Percentiles rank a stretch among this genome's conserved stretches.
phyloP scores from a whole-genome alignment of 2,888 invertebrate species.

The Drosophila paramelanica region DNA sequence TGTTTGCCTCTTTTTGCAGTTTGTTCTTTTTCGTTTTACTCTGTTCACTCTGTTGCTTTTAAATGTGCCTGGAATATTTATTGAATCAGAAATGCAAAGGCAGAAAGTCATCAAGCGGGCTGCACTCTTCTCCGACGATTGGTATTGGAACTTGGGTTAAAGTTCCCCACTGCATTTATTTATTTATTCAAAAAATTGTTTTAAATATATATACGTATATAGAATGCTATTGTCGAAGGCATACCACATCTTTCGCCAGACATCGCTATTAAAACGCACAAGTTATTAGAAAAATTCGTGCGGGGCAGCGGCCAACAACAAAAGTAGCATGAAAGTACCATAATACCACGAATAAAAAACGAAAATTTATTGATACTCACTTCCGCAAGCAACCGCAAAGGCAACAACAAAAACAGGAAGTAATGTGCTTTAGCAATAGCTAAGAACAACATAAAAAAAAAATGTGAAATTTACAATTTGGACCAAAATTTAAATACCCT shows the following conservation, averaged over 20 bases:
- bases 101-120: conserved; percentile 10
- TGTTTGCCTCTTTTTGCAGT: not conserved
- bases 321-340: conserved; percentile 19
- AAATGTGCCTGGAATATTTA: conserved; percentile 49
- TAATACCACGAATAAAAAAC: conserved; percentile 65
- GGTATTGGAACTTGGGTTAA: conserved; percentile 27
- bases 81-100: conserved; percentile 3
- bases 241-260: conserved; percentile 38
- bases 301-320: conserved; percentile 15
- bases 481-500: conserved; percentile 31
- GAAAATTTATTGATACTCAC: conserved; percentile 73
- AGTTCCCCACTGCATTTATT: conserved; percentile 7
- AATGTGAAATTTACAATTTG: not conserved
- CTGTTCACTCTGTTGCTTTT: conserved; percentile 5
- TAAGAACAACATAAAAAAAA: conserved; percentile 38
- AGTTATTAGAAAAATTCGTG: conserved; percentile 62
- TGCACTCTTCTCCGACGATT: conserved; percentile 15
- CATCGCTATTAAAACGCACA: conserved; percentile 48
- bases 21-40: not conserved
- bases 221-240: conserved; percentile 4
- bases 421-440: conserved; percentile 54
- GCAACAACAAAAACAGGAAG: conserved; percentile 51
- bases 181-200: not conserved
- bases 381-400: conserved; percentile 64
- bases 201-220: not conserved